Percentiles rank a stretch among this genome's conserved stretches.
phyloP scores from a whole-genome alignment of 2,888 invertebrate species.

The Eilema depressum region DNA sequence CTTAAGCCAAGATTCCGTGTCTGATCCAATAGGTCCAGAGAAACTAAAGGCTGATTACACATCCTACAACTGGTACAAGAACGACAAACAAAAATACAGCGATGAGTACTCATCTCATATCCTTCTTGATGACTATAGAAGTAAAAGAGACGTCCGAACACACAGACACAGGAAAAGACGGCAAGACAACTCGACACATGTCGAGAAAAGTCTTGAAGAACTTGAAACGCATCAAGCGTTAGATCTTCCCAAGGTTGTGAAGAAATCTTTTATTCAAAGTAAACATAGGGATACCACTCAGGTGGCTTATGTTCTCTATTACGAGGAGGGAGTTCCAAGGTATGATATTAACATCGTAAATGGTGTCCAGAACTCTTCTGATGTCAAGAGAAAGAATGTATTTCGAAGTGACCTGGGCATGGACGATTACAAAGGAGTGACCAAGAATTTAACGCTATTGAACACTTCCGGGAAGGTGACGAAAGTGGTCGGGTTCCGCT shows the following conservation, averaged over 20 bases:
- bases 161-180: conserved; percentile 78
- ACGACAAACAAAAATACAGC: conserved; percentile 68
- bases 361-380: conserved; percentile 66
- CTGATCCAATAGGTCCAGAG: conserved; percentile 56
- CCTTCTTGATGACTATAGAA: conserved; percentile 66
- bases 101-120: conserved; percentile 72
- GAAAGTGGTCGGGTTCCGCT: conserved; percentile 77
- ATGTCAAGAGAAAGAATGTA: conserved; percentile 71
- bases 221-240: conserved; percentile 66
- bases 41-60: conserved; percentile 65
- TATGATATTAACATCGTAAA: conserved; percentile 61
- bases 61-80: conserved; percentile 66
- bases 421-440: conserved; percentile 68
- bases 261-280: conserved; percentile 65
- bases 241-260: conserved; percentile 70
- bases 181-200: conserved; percentile 69
- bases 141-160: conserved; percentile 67
- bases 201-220: conserved; percentile 59
- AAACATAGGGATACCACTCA: conserved; percentile 67
- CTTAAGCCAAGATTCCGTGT: conserved; percentile 37
- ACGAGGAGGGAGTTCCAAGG: conserved; percentile 76
- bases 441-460: conserved; percentile 75
- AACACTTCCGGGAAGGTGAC: conserved; percentile 76
- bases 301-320: conserved; percentile 80
- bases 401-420: conserved; percentile 76